phyloP scores from a whole-genome alignment of 2,888 invertebrate species.

The Pseudococcus longispinus region DNA sequence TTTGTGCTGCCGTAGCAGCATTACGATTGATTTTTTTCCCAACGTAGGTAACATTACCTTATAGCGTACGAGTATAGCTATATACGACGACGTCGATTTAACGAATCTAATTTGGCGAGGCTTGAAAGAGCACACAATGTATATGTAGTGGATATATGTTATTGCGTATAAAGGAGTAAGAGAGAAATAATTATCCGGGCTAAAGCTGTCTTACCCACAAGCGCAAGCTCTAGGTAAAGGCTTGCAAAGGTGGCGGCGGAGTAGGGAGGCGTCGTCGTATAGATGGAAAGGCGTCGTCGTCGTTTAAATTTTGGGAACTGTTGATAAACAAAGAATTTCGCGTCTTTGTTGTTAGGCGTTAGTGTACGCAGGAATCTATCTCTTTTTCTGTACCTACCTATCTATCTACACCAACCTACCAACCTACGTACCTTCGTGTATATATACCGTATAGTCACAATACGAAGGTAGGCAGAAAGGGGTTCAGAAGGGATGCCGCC shows the following conservation, averaged over 20 bases:
- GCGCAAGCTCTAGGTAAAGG: conserved; percentile 4
- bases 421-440: background rate
- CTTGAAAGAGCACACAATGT: conserved; percentile 1
- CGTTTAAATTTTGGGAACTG: conserved; percentile 39
- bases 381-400: background rate
- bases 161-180: background rate
- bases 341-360: conserved; percentile 29
- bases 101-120: conserved; percentile 4
- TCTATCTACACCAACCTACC: background rate
- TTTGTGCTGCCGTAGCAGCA: too few relatives aligned
- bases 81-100: background rate
- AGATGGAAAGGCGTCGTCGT: background rate
- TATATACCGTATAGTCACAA: background rate
- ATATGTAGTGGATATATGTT: background rate
- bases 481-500: background rate
- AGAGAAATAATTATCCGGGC: background rate
- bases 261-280: background rate
- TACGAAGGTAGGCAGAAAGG: background rate
- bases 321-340: conserved; percentile 32
- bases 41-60: background rate
- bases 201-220: conserved; percentile 4
- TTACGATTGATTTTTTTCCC: background rate
- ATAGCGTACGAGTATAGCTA: background rate
- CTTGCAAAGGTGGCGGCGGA: background rate
- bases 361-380: conserved; percentile 11